phyloP scores from a whole-genome alignment of 2,888 invertebrate species.

The Noctua comes region DNA sequence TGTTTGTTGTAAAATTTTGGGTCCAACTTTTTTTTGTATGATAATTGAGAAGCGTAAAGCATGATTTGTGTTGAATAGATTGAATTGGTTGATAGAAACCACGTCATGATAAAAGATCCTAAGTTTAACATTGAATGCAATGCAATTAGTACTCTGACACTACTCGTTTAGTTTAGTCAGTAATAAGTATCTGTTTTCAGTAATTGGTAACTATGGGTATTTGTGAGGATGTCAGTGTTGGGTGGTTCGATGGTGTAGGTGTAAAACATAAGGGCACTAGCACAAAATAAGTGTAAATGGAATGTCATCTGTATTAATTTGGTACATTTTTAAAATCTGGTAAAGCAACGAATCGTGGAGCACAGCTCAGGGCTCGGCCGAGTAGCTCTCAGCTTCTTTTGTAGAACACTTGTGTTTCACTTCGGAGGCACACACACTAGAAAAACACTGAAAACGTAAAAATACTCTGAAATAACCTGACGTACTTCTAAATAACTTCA shows the following conservation, averaged over 20 bases:
- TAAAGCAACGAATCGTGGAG: slow-evolving; percentile 69
- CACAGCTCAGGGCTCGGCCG: slow-evolving; percentile 43
- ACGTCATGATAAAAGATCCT: slow-evolving; percentile 8
- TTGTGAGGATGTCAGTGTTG: slow-evolving; percentile 64
- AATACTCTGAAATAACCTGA: slow-evolving; percentile 17
- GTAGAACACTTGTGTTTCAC: slow-evolving; percentile 56
- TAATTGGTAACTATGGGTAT: slow-evolving; percentile 50
- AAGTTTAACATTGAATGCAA: slow-evolving; percentile 12
- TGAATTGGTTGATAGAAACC: neutral
- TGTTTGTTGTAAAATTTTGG: slow-evolving; percentile 28
- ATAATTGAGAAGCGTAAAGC: slow-evolving; percentile 24
- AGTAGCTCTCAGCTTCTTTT: slow-evolving; percentile 65
- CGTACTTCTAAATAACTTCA: slow-evolving; percentile 33
- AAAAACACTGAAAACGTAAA: slow-evolving; percentile 24
- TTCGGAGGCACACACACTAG: slow-evolving; percentile 40
- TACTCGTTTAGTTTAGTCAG: neutral
- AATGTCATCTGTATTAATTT: slow-evolving; percentile 64
- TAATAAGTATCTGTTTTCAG: slow-evolving; percentile 14
- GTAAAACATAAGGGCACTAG: slow-evolving; percentile 64
- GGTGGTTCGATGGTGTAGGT: slow-evolving; percentile 64
- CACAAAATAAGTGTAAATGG: slow-evolving; percentile 64
- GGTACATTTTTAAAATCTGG: slow-evolving; percentile 61
- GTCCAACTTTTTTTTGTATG: slow-evolving; percentile 11
- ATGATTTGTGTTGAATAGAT: slow-evolving; percentile 20
- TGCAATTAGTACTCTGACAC: neutral